Percentiles rank a stretch among this genome's conserved stretches.
phyloP scores from a whole-genome alignment of 2,113 vertebrate species.

The Chloropsis hardwickii region DNA sequence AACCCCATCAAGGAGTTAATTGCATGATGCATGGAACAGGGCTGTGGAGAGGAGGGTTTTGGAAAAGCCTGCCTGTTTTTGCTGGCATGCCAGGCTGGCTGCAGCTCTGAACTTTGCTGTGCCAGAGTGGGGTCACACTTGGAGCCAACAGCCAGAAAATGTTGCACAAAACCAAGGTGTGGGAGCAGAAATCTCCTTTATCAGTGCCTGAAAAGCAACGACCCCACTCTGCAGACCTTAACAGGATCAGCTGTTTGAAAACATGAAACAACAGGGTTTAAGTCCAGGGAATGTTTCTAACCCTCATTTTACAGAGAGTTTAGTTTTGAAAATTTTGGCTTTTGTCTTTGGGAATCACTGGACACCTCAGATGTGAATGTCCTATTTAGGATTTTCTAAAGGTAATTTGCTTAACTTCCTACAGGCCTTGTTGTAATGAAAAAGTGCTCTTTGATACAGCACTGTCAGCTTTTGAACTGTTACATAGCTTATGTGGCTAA shows the following conservation, averaged over 20 bases:
- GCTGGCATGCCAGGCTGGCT: background rate
- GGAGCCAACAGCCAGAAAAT: background rate
- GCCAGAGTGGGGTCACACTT: background rate
- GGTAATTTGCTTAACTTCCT: background rate
- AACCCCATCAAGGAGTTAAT: conserved; percentile 30
- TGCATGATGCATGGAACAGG: background rate
- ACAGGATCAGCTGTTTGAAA: background rate
- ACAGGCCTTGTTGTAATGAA: background rate
- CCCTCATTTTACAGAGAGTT: background rate
- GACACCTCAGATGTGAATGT: background rate
- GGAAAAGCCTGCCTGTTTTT: background rate
- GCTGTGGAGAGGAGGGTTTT: background rate
- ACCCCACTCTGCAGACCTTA: background rate
- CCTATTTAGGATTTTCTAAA: background rate
- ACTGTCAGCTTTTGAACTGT: background rate
- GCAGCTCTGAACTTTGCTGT: background rate
- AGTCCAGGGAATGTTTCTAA: background rate
- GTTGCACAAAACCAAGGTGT: background rate
- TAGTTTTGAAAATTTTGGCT: background rate
- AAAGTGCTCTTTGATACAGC: background rate
- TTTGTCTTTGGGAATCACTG: background rate
- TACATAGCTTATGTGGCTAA: conserved; percentile 2
- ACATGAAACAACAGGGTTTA: background rate
- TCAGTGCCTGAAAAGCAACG: background rate
- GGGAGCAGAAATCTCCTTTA: background rate